Percentiles rank a stretch among this genome's conserved stretches.
phyloP scores from a whole-genome alignment of 1,140 invertebrate species.

The Oryctes rhinoceros region DNA sequence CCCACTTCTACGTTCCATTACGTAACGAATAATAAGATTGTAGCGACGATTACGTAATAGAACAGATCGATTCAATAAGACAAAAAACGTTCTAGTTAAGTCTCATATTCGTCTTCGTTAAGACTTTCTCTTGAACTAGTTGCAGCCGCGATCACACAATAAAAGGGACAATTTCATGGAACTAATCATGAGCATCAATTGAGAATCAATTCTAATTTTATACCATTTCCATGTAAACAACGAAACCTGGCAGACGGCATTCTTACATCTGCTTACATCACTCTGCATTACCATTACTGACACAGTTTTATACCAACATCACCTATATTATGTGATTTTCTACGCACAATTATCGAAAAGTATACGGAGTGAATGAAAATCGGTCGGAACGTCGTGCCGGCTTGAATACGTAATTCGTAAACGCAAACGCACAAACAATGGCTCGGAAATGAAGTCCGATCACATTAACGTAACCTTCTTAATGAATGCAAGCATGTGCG shows the following conservation, averaged over 20 bases:
- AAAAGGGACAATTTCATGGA: not conserved
- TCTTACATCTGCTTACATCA: slow-evolving; percentile 25
- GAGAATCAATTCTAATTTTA: slow-evolving; percentile 17
- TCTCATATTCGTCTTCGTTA: no score
- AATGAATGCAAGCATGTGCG: slow-evolving; percentile 13
- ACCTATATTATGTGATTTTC: slow-evolving; percentile 21
- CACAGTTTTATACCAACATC: slow-evolving; percentile 25
- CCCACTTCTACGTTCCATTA: no score
- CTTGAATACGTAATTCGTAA: slow-evolving; percentile 19
- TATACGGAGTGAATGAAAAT: slow-evolving; percentile 18
- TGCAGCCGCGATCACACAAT: not conserved
- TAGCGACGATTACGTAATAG: no score
- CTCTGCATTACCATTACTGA: slow-evolving; percentile 4
- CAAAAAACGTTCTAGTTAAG: no score
- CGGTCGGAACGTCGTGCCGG: not conserved
- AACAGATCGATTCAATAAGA: no score
- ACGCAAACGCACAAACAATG: slow-evolving; percentile 12
- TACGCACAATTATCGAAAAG: slow-evolving; percentile 34
- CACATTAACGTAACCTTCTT: slow-evolving; percentile 21
- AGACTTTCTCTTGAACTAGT: no score
- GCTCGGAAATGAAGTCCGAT: not conserved
- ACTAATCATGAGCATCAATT: not conserved
- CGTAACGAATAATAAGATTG: no score
- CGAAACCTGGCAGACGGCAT: not conserved
- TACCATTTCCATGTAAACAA: not conserved